These are phyloP conservation scores for Pycnonotus jocosus DNA, from an alignment of 2,113 vertebrate species.

Conservation along the genomic window DNA sequence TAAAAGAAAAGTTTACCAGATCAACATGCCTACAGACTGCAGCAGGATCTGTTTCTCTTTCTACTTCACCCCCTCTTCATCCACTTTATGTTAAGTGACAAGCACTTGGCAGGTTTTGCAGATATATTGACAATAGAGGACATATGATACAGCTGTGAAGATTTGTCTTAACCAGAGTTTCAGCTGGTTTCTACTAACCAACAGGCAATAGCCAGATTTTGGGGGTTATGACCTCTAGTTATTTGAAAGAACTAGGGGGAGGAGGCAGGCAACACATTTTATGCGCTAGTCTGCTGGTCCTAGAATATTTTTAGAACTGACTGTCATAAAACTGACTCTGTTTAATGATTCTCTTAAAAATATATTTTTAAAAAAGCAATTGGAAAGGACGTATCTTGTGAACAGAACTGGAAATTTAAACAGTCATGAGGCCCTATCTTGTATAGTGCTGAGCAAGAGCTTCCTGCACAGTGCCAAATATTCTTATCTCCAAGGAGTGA, in stretches of 20 bases:
- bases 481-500: background rate
- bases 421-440: background rate
- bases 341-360: background rate
- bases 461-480: background rate
- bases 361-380: background rate
- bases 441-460: background rate
- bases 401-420: background rate
- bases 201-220: conserved; percentile 47
- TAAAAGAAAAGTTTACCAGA: background rate
- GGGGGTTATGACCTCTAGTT: conserved; percentile 33
- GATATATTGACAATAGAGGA: conserved; percentile 20
- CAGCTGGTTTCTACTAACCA: conserved; percentile 45
- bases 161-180: conserved; percentile 47
- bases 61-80: background rate
- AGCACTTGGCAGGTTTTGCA: conserved; percentile 31
- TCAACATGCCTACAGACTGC: background rate
- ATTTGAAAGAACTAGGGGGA: background rate
- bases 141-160: conserved; percentile 42
- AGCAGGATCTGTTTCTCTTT: background rate
- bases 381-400: background rate
- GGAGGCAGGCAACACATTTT: conserved; percentile 3
- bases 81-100: conserved; percentile 28
- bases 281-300: background rate
- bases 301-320: background rate
- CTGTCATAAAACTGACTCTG: background rate